Evolutionary conservation across 35 echinoderm and acorn worm species (phyloP), one percentile per base, ranked within the genome.

Genomic region (Nesometra sesokonis): DNA sequence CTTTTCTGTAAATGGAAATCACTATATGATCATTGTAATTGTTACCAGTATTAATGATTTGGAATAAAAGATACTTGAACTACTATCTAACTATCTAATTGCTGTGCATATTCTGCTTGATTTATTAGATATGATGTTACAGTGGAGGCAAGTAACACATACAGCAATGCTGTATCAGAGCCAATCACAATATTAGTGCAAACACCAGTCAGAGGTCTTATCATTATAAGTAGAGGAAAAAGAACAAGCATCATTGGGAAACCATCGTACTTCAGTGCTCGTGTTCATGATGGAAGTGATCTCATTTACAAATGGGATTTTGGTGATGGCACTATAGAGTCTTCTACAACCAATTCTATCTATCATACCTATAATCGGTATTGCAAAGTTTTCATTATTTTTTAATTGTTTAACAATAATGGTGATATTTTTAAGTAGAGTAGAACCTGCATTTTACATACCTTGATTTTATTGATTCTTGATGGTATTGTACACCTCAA

Each of bases 281-380:
- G 57, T 32, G 33, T 86, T 5, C 89, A 81, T 67, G 77, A 52
- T 77, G 94, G 94, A 9, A 97, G 91, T 84, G 76, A 97, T 57
- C 79, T 93, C 35, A 84, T 76, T n/a, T 93, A 83, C 29, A 47
- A 46, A 11, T 97, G 94, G 94, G 57, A 91, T 79, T 97, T 97
- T 89, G 94, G 94, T 40, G 94, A 97, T 47, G 85, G 88, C 30
- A 82, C 79, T 13, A 36, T 37, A 0, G 35, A 78, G 46, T 31
- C 90, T 0, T 32, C 57, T 43, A 91, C 88, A 0, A 46, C 82
- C 0, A 32, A 33, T 30, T 13, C 35, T 0, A 88, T 91, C 5
- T 29, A 57, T 29, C 94, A 97, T 47, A 34, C 82, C 29, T 97
- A 93, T 78, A 89, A 93, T 46, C 88, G 91, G 94, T 97, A 29